Percentiles rank a stretch among this genome's conserved stretches.
Conservation (phyloP, 2,113 vertebrate genomes). For the Promerops cafer region DNA sequence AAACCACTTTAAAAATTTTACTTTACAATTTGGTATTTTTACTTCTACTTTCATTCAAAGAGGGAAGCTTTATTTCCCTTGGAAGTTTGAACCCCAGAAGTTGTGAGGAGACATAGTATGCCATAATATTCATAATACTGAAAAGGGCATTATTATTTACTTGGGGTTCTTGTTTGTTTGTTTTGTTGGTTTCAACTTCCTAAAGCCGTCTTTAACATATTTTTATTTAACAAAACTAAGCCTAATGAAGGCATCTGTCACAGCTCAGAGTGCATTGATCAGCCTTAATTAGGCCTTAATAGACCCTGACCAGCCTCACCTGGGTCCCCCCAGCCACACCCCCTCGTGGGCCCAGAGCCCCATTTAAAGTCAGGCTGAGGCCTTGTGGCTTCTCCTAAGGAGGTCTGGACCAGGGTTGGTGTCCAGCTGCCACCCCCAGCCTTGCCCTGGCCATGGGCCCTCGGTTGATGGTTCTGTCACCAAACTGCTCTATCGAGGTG, state of each 20-base stretch:
- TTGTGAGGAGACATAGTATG: background rate
- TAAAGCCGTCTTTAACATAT: background rate
- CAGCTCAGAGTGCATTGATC: background rate
- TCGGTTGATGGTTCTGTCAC: rapidly evolving
- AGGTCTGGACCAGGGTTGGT: rapidly evolving
- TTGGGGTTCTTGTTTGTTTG: background rate
- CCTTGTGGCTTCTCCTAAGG: rapidly evolving
- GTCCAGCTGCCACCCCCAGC: rapidly evolving
- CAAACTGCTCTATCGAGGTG: rapidly evolving
- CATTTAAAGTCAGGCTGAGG: background rate
- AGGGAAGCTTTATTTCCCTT: background rate
- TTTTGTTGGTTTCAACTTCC: background rate
- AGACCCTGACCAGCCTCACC: background rate
- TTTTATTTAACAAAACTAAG: background rate
- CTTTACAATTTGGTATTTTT: background rate
- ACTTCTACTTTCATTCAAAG: background rate
- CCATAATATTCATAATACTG: background rate
- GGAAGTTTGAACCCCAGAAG: background rate
- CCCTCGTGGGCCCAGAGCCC: background rate
- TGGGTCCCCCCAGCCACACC: background rate
- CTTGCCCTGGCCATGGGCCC: rapidly evolving
- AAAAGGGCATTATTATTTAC: background rate
- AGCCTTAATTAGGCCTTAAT: background rate
- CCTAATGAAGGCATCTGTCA: background rate
- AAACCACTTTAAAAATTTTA: background rate